phyloP scores from a whole-genome alignment of 2,888 invertebrate species.

The Tethea ocularis region DNA sequence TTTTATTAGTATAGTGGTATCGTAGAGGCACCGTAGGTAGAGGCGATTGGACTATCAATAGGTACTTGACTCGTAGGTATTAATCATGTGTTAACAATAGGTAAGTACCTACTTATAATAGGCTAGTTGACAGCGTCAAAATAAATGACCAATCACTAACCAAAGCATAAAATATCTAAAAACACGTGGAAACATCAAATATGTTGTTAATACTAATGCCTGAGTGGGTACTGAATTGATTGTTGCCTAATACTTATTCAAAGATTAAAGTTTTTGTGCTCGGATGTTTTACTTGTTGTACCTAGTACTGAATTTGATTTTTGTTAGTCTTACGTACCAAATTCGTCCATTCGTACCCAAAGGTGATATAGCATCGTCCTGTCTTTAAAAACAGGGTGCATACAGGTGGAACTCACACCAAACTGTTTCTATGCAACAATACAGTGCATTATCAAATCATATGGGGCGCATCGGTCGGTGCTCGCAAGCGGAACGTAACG shows the following conservation, averaged over 20 bases:
- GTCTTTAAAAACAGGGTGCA: constrained; percentile 51
- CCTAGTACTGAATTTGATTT: no score
- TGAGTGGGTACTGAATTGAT: constrained; percentile 28
- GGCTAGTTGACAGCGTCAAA: no score
- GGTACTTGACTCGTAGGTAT: neutral
- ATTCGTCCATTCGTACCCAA: neutral
- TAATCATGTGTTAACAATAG: neutral
- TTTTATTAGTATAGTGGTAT: constrained; percentile 11
- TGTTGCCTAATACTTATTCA: constrained; percentile 29
- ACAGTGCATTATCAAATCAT: constrained; percentile 66
- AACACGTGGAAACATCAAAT: no score
- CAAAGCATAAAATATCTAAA: no score
- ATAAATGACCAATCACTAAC: no score
- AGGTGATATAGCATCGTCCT: constrained; percentile 20
- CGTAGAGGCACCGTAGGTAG: no score
- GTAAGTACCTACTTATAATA: neutral
- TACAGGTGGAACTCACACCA: constrained; percentile 56
- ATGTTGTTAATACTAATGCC: neutral
- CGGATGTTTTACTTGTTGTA: no score
- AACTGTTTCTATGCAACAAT: constrained; percentile 49
- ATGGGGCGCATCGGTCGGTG: constrained; percentile 64
- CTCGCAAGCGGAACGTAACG: constrained; percentile 54
- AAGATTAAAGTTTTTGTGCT: constrained; percentile 16
- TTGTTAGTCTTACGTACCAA: neutral
- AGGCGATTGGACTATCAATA: neutral